Percentiles rank a stretch among this genome's conserved stretches.
Evolutionary conservation across 2,113 vertebrate species (phyloP).

Genomic region (Urocitellus parryii): DNA sequence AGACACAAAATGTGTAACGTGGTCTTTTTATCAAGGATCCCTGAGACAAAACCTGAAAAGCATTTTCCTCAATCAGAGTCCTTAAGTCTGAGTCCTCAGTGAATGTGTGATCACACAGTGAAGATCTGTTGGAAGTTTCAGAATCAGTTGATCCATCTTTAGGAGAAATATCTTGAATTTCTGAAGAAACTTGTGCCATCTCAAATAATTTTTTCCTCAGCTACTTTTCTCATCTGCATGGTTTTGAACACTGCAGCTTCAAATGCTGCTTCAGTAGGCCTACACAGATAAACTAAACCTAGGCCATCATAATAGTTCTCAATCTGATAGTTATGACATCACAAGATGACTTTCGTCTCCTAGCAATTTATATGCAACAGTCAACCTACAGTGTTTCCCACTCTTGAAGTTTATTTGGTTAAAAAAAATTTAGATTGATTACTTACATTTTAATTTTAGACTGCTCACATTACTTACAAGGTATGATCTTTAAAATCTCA

Average conservation of each 20-base stretch:
- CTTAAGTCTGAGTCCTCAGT: not conserved
- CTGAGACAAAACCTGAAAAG: slow-evolving; percentile 27
- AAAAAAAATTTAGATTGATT: not conserved
- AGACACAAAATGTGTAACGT: not conserved
- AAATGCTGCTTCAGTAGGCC: not conserved
- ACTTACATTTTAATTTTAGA: not conserved
- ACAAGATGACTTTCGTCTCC: not conserved
- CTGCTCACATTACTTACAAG: too few species aligned
- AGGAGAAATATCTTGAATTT: not conserved
- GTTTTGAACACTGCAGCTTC: not conserved
- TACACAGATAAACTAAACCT: not conserved
- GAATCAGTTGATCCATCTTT: not conserved
- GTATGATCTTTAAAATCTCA: not conserved
- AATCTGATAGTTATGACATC: not conserved
- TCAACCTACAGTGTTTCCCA: not conserved
- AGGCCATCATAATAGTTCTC: not conserved
- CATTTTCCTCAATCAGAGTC: not conserved
- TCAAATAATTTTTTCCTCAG: not conserved
- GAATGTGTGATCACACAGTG: not conserved
- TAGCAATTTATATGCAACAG: not conserved
- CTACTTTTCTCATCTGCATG: not conserved
- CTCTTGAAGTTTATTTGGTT: not conserved
- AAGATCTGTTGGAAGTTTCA: not conserved
- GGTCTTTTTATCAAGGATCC: not conserved
- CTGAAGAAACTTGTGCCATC: slow-evolving; percentile 13